Conservation (phyloP, 1,140 invertebrate genomes). For the Drosophila auraria region DNA sequence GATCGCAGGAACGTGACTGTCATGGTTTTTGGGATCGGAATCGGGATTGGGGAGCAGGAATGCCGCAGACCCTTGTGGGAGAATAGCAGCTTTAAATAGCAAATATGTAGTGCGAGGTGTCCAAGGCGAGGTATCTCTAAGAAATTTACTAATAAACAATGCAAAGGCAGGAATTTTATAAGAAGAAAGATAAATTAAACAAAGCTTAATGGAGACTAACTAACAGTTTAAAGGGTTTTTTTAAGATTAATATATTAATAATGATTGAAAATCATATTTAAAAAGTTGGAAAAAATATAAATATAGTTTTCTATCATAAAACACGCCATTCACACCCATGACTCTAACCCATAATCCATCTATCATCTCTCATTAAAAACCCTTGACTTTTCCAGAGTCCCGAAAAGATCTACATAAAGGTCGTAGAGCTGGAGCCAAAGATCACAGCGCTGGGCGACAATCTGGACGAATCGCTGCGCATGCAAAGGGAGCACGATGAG, state of each 20-base stretch:
- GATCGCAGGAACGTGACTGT: slow-evolving; percentile 64
- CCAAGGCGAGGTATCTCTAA: not conserved
- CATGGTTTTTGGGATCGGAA: slow-evolving; percentile 31
- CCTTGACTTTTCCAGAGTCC: slow-evolving; percentile 88
- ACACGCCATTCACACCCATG: not conserved
- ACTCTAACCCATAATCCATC: not conserved
- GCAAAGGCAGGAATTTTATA: not conserved
- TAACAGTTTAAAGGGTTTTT: no score
- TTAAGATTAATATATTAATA: no score
- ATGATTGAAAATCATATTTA: no score
- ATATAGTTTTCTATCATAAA: no score
- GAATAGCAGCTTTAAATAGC: not conserved
- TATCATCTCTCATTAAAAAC: slow-evolving; percentile 14
- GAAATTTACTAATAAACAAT: slow-evolving; percentile 5
- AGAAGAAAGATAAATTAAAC: no score
- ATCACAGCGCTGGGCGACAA: slow-evolving; percentile 92
- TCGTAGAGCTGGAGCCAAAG: slow-evolving; percentile 94
- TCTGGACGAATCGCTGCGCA: slow-evolving; percentile 90
- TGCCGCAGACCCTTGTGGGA: slow-evolving; percentile 16
- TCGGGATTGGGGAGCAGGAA: slow-evolving; percentile 16
- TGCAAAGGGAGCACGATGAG: slow-evolving; percentile 93
- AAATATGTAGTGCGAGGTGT: not conserved
- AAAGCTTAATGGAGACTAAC: no score
- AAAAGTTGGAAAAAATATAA: no score
- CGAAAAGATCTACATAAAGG: slow-evolving; percentile 93